phyloP scores from a whole-genome alignment of 2,113 vertebrate genomes.

The Pardalotus punctatus region DNA sequence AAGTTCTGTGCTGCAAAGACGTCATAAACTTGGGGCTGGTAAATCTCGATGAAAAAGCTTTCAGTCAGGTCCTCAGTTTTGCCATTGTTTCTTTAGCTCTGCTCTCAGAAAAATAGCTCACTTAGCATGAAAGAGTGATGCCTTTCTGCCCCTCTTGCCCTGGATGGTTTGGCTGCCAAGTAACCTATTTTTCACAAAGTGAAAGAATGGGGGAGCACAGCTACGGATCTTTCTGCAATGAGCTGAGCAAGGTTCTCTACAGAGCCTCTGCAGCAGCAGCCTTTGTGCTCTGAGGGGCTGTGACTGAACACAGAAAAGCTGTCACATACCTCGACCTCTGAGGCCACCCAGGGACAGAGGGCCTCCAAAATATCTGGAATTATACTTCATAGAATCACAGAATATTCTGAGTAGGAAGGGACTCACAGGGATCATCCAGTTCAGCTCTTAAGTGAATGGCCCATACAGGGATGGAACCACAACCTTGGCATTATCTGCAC shows the following conservation, averaged over 20 bases:
- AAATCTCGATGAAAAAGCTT: neutral
- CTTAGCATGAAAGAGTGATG: neutral
- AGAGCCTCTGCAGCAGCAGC: neutral
- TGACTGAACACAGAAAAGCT: neutral
- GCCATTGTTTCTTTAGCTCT: neutral
- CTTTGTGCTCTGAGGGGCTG: neutral
- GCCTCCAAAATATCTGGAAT: neutral
- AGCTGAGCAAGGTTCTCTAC: neutral
- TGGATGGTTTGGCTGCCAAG: neutral
- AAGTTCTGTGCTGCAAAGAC: neutral
- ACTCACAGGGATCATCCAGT: neutral
- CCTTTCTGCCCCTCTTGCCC: neutral
- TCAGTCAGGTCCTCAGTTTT: neutral
- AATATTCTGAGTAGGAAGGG: neutral
- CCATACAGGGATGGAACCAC: rapidly evolving
- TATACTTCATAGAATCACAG: neutral
- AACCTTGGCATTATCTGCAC: rapidly evolving
- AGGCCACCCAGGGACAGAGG: neutral
- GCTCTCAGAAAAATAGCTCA: neutral
- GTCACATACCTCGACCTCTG: neutral
- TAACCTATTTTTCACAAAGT: neutral
- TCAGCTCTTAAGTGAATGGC: neutral
- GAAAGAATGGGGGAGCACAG: neutral
- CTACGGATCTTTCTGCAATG: neutral
- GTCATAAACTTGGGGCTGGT: neutral